Conservation (phyloP, 2,797 vertebrate genomes). For the Labroides dimidiatus region DNA sequence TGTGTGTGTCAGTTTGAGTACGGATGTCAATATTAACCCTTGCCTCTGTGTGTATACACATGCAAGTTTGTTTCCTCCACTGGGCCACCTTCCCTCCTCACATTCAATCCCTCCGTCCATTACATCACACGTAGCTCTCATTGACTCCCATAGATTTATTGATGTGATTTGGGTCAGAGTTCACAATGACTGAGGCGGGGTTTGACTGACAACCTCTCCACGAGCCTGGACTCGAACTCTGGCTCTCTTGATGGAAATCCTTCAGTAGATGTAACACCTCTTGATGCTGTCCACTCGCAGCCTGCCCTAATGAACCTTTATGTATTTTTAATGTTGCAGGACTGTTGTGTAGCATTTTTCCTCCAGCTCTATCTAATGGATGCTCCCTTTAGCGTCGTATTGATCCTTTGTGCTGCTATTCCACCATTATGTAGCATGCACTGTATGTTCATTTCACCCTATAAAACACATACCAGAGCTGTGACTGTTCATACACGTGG, state of each 20-base stretch:
- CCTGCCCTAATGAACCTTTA: slow-evolving; percentile 70
- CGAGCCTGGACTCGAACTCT: slow-evolving; percentile 41
- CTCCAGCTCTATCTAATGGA: slow-evolving; percentile 68
- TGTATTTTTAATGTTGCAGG: slow-evolving; percentile 80
- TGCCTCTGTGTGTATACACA: slow-evolving; percentile 58
- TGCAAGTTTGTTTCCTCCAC: slow-evolving; percentile 56
- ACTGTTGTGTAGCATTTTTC: slow-evolving; percentile 48
- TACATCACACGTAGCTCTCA: slow-evolving; percentile 68
- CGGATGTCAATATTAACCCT: slow-evolving; percentile 34
- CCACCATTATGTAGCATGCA: slow-evolving; percentile 59
- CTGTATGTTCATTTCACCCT: not conserved
- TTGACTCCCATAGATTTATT: slow-evolving; percentile 80
- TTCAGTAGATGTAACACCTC: slow-evolving; percentile 57
- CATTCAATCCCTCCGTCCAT: slow-evolving; percentile 55
- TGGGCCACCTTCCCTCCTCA: slow-evolving; percentile 44
- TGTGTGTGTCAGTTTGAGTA: slow-evolving; percentile 12
- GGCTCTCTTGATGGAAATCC: slow-evolving; percentile 40
- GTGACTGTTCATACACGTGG: slow-evolving; percentile 37
- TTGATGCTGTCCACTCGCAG: slow-evolving; percentile 43
- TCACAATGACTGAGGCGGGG: slow-evolving; percentile 66
- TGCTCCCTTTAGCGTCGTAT: slow-evolving; percentile 66
- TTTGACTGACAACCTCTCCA: slow-evolving; percentile 62
- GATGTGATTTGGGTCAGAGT: slow-evolving; percentile 76
- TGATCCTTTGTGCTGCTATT: slow-evolving; percentile 61
- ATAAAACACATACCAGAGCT: slow-evolving; percentile 37